phyloP scores from a whole-genome alignment of 2,113 vertebrate genomes.

The Gavialis gangeticus region DNA sequence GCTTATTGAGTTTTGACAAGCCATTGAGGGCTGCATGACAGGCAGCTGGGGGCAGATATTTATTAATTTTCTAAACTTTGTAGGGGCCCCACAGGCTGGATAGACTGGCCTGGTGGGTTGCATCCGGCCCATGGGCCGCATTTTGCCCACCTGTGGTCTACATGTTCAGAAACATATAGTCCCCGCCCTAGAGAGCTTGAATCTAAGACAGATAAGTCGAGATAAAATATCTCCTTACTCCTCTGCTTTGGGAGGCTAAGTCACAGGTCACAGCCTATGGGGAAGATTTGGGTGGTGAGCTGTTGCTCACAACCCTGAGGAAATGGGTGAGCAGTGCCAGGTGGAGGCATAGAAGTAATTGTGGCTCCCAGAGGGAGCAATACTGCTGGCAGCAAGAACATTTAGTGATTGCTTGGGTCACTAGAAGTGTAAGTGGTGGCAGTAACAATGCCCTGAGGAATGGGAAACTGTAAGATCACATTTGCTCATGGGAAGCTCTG shows the following conservation, averaged over 20 bases:
- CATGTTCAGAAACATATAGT: too few species aligned
- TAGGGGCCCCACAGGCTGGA: too few species aligned
- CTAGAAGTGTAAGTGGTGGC: neutral
- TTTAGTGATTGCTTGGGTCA: neutral
- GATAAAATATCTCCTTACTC: neutral
- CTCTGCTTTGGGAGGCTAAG: neutral
- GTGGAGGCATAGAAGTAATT: neutral
- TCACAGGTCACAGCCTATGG: neutral
- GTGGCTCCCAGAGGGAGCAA: neutral
- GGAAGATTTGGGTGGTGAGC: too few species aligned
- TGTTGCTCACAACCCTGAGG: too few species aligned
- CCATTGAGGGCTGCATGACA: too few species aligned
- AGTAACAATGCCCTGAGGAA: neutral
- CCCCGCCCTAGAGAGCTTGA: neutral
- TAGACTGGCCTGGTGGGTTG: too few species aligned
- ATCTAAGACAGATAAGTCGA: rapidly evolving
- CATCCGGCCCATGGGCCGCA: too few species aligned
- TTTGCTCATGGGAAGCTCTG: neutral
- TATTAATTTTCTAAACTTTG: too few species aligned
- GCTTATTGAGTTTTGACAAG: too few species aligned
- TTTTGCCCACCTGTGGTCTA: too few species aligned
- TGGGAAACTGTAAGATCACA: neutral
- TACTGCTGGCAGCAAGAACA: too few species aligned
- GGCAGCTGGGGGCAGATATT: too few species aligned
- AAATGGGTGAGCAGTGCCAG: neutral